Percentiles rank a stretch among this genome's conserved stretches.
Conservation (phyloP, 2,888 invertebrate species). For the Tiliacea citrago region DNA sequence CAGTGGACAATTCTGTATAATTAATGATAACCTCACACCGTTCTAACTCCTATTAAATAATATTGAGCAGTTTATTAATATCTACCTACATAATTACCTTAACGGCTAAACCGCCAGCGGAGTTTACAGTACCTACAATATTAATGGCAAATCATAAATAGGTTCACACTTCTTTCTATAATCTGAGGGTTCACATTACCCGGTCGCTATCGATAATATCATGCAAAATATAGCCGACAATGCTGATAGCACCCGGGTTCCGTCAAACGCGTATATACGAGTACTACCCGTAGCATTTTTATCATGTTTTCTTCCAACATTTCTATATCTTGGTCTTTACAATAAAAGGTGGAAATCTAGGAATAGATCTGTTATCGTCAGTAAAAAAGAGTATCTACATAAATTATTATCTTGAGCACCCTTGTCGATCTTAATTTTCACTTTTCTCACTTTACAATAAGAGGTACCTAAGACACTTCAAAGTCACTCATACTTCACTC, state of each 20-base stretch:
- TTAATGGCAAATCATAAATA: conserved; percentile 42
- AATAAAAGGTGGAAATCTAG: conserved; percentile 16
- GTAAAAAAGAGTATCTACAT: conserved; percentile 4
- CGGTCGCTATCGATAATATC: conserved; percentile 19
- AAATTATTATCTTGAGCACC: conserved; percentile 16
- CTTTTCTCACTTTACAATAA: background rate
- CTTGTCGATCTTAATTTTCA: background rate
- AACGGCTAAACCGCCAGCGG: conserved; percentile 53
- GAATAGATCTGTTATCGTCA: background rate
- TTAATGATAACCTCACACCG: conserved; percentile 47
- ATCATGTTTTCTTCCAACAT: background rate
- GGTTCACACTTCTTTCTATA: no score
- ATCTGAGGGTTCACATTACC: conserved; percentile 18
- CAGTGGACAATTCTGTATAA: conserved; percentile 10
- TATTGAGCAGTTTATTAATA: conserved; percentile 50
- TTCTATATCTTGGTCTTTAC: background rate
- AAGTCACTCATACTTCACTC: background rate
- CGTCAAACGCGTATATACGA: background rate
- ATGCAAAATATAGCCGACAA: conserved; percentile 2
- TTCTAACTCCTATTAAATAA: conserved; percentile 28
- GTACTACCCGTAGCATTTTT: conserved; percentile 3
- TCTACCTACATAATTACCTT: conserved; percentile 7
- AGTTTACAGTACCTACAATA: conserved; percentile 22
- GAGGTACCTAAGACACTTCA: conserved; percentile 17
- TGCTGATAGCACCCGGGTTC: background rate